Conservation (phyloP, 2,113 vertebrate species). For the Onychorhynchus coronatus region DNA sequence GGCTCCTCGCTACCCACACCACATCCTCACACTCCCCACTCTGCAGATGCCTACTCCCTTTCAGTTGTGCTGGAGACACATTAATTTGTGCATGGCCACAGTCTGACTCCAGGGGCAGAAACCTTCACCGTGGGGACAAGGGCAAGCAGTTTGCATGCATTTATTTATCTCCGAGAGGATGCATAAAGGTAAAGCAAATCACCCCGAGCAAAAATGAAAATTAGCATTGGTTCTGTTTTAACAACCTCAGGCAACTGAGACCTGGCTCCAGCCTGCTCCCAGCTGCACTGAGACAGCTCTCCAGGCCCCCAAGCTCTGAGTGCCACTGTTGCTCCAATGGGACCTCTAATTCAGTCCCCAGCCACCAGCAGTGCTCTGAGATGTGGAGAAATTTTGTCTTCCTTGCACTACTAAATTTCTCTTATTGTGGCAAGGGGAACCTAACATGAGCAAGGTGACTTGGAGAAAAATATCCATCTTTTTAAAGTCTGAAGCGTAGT, state of each 20-base stretch:
- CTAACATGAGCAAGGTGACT: not conserved
- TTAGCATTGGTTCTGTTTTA: not conserved
- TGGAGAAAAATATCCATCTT: not conserved
- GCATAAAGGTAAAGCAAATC: not conserved
- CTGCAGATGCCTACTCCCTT: not conserved
- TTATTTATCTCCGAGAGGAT: not conserved
- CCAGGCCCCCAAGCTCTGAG: not conserved
- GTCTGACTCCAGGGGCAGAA: not conserved
- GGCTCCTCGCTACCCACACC: not conserved
- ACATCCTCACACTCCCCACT: not conserved
- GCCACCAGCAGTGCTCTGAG: not conserved
- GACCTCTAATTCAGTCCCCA: not conserved
- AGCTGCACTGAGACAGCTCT: not conserved
- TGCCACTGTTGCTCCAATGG: not conserved
- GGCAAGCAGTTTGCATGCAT: not conserved
- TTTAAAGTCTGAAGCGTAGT: not conserved
- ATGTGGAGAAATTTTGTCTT: not conserved
- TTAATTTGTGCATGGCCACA: not conserved
- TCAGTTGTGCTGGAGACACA: not conserved
- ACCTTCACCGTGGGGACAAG: not conserved
- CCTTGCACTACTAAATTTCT: not conserved
- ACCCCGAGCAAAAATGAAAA: not conserved
- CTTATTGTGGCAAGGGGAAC: not conserved
- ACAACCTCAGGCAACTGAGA: not conserved
- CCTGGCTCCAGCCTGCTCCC: not conserved